These are phyloP conservation scores for Oasisia sp. DNA, from an alignment of 2,888 invertebrate genomes.

Conservation along the genomic window DNA sequence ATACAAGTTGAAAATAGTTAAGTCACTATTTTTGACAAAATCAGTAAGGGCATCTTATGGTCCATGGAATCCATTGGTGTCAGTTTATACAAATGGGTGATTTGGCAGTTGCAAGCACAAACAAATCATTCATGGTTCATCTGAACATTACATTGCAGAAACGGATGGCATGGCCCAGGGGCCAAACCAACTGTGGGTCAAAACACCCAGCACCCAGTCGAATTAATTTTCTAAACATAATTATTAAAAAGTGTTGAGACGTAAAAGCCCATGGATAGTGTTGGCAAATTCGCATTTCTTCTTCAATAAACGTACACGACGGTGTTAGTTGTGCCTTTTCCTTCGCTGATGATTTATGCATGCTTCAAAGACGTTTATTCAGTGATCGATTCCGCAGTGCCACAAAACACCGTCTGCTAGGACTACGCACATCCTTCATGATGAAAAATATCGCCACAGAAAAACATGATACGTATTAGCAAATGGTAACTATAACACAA, in stretches of 20 bases:
- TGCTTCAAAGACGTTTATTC: constrained; percentile 17
- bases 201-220: background rate
- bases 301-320: background rate
- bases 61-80: too few species aligned
- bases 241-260: background rate
- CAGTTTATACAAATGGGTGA: too few species aligned
- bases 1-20: too few species aligned
- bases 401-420: background rate
- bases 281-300: background rate
- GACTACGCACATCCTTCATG: background rate
- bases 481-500: background rate
- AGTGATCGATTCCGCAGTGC: constrained; percentile 13
- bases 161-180: too few species aligned
- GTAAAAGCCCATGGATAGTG: background rate
- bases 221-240: background rate
- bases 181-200: too few species aligned
- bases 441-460: background rate
- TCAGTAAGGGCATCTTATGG: too few species aligned
- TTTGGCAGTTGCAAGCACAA: too few species aligned
- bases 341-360: constrained; percentile 17
- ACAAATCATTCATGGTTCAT: too few species aligned
- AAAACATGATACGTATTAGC: background rate
- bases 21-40: too few species aligned
- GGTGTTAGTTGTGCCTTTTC: background rate
- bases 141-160: too few species aligned